Evolutionary conservation across 2,113 vertebrate genomes (phyloP).

Genomic region (Amphiprion percula): DNA sequence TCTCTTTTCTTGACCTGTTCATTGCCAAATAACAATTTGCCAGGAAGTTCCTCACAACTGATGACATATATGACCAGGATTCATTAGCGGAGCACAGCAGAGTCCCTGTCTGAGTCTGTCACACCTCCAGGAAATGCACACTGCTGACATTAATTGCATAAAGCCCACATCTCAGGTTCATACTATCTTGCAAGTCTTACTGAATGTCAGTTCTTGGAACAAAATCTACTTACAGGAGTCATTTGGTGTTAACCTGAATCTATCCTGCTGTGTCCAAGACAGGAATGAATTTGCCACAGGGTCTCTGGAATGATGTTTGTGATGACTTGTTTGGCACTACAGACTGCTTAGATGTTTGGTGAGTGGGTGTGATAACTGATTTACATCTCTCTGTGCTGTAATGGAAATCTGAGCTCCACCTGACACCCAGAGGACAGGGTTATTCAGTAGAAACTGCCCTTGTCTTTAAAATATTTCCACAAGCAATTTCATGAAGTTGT

Average conservation of each 20-base stretch:
- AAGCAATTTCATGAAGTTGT: background rate
- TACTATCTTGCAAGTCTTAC: background rate
- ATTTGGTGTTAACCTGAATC: background rate
- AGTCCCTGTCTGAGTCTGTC: conserved; percentile 1
- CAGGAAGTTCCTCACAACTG: background rate
- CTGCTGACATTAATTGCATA: background rate
- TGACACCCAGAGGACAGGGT: background rate
- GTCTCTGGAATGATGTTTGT: too few relatives aligned
- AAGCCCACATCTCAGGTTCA: background rate
- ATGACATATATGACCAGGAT: background rate
- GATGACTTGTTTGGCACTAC: too few relatives aligned
- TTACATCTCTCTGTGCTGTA: too few relatives aligned
- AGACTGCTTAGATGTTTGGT: too few relatives aligned
- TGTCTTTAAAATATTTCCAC: background rate
- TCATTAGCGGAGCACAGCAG: conserved; percentile 9
- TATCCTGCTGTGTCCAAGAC: accelerated
- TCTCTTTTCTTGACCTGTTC: conserved; percentile 31
- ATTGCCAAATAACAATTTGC: conserved; percentile 22
- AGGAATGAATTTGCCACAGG: background rate
- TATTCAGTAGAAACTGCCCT: background rate
- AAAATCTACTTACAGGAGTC: background rate
- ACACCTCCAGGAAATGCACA: background rate
- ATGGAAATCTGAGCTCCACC: background rate
- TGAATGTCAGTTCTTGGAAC: background rate
- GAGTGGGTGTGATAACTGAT: too few relatives aligned